phyloP scores from a whole-genome alignment of 1,140 invertebrate species.

The Aphaenogaster floridana region DNA sequence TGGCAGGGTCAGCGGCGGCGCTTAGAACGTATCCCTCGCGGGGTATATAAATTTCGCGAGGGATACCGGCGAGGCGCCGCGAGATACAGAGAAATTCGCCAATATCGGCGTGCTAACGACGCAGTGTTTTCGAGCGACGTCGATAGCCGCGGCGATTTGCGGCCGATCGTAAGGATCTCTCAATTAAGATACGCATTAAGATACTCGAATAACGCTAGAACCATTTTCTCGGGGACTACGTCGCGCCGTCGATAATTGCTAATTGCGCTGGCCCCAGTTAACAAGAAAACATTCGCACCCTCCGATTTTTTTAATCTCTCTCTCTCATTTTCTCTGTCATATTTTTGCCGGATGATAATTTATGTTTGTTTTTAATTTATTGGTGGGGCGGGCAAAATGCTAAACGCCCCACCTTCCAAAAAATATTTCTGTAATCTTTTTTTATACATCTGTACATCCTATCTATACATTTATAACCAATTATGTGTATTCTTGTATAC shows the following conservation, averaged over 20 bases:
- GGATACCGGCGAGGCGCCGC: neutral
- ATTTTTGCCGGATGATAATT: no score
- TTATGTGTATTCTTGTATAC: no score
- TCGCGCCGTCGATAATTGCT: constrained; percentile 22
- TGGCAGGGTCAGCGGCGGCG: constrained; percentile 29
- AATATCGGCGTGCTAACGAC: neutral
- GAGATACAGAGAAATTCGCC: constrained; percentile 27
- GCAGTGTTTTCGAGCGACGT: constrained; percentile 19
- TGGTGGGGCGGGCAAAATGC: no score
- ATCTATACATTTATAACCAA: no score
- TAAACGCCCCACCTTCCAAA: no score
- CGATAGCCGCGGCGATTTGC: constrained; percentile 5
- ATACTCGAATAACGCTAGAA: neutral
- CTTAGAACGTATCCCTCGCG: constrained; percentile 45
- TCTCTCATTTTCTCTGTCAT: neutral
- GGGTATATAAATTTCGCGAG: neutral
- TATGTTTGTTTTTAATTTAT: no score
- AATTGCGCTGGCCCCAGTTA: constrained; percentile 6
- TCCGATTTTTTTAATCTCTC: neutral
- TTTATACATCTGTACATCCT: no score
- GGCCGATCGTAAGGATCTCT: constrained; percentile 27
- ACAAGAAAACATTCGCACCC: neutral
- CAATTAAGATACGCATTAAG: constrained; percentile 46
- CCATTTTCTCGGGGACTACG: neutral
- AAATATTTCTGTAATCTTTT: no score